Base-by-base conservation (phyloP, 2,888 invertebrate genomes). In the Agrotis exclamationis region DNA sequence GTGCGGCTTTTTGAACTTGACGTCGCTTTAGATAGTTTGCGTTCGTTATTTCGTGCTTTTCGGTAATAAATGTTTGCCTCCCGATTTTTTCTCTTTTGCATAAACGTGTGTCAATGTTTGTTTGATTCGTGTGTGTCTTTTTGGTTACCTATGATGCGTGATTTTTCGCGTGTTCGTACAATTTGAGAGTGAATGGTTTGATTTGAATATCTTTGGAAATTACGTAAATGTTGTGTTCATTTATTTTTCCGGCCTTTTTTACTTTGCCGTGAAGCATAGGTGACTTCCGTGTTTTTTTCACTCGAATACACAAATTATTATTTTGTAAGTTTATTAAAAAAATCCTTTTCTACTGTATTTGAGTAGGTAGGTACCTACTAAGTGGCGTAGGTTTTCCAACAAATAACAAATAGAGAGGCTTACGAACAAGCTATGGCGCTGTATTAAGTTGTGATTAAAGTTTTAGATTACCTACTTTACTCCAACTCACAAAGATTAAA, bases 1-100 rank as follows among this genome's bases (percentile, higher is more conserved):
- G 85, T 87, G 87, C 87, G 84, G 89, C 91, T 91, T 93, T 93
- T 95, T 94, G 95, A 95, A 92, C 93, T 92, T 92, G 90, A 92
- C 83, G 80, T 80, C 93, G 94, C 92, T 88, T 91, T 93, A 92
- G 90, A 89, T 93, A 90, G 89, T 88, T 90, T 85, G 86, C 83
- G 79, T 85, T 83, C 82, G 79, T 85, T 86, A 86, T 85, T 84
- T 88, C 88, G 88, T 89, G 93, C 92, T 93, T 93, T 90, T 88
- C 86, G 85, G 88, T 90, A 91, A 92, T 93, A 91, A 91, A 89
- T 92, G 91, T 93, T 92, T 93, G 89, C 87, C 48, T 82, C 82
- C 85, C 90, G 88, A 89, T 87, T 89, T 89, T 86, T 89, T 89
- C 80, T 85, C 84, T 87, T 89, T 88, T 89, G 87, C 82, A 86